Base-by-base conservation (phyloP, 2,113 vertebrate species). In the Ursus arctos region DNA sequence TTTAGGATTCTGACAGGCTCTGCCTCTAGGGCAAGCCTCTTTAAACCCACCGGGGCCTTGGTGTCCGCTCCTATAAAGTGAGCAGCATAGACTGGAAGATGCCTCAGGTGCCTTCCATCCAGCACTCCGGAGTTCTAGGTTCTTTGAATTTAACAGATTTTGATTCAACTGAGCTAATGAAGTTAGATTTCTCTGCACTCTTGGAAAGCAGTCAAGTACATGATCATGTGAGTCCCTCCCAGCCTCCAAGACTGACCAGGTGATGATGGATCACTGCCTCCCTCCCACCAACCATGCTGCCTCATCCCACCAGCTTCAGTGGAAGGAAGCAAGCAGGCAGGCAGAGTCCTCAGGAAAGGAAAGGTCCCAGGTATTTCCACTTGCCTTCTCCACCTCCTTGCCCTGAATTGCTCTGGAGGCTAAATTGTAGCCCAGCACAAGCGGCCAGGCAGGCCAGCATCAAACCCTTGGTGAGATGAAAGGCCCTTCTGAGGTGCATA, bases 381-480 rank as follows among this genome's bases (percentile, higher is more conserved):
- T 79, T 87, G 31, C 87, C 86, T 31, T 63, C 33, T 86, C 79
- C 6, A 31, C 83, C n/a, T 83, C 47, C 40, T 79, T 67, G 71
- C 69, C 85, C 65, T 3, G 12, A 82, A 33, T 94, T 71, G 47
- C 92, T 90, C 92, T 79, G 43, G 74, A 84, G 22, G 63, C 77
- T 57, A 91, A 93, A 77, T 92, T 86, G 51, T 7, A 94, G 72
- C 10, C 96, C 79, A 61, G 89, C 86, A 43, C 65, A 47, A 83
- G 33, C 1, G 0, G 82, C 77, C 47, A 16, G 49, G 87, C 53
- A 16, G 57, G 82, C 76, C 72, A 14, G 90, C 67, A 88, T 91
- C 80, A 92, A 97, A 88, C 57, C 95, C 95, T 96, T 2, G 0
- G 83, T 0, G 4, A 96, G 97, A 96, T 97, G 95, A 97, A 98